These are phyloP conservation scores for Coenobita brevimanus DNA, from an alignment of 1,140 invertebrate species.

Conservation along the genomic window DNA sequence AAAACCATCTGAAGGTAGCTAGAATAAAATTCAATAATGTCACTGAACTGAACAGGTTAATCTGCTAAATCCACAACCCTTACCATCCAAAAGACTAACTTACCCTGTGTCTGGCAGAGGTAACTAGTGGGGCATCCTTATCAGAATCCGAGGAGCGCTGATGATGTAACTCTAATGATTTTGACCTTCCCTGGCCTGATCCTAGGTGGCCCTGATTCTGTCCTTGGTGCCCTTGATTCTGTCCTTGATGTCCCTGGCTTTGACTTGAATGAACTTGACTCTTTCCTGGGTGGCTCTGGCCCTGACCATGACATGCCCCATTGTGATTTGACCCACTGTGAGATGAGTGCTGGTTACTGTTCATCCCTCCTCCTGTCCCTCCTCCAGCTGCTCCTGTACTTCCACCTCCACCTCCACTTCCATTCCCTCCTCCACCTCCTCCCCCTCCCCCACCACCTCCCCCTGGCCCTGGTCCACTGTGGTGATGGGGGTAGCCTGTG, in stretches of 20 bases:
- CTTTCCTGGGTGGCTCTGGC: background rate
- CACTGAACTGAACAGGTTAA: too few relatives aligned
- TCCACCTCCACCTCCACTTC: background rate
- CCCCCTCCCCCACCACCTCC: constrained; percentile 47
- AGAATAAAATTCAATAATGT: too few relatives aligned
- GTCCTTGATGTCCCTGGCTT: too few relatives aligned
- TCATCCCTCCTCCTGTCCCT: too few relatives aligned
- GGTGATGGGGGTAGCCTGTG: constrained; percentile 40
- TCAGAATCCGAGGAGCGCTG: constrained; percentile 58
- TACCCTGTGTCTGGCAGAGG: constrained; percentile 58
- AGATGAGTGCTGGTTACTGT: background rate
- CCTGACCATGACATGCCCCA: background rate
- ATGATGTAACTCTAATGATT: constrained; percentile 54
- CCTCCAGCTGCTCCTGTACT: background rate
- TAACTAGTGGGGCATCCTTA: constrained; percentile 53
- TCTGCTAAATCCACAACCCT: too few relatives aligned
- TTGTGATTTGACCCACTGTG: background rate
- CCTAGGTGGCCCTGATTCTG: background rate
- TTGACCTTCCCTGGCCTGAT: constrained; percentile 41
- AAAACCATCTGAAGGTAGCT: too few relatives aligned
- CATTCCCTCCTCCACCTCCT: background rate
- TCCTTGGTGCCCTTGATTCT: too few relatives aligned
- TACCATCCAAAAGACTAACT: background rate
- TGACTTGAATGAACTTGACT: too few relatives aligned
- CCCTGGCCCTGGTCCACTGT: constrained; percentile 52